Base-by-base conservation (phyloP, 2,113 vertebrate species). In the Pelmatolapia mariae region DNA sequence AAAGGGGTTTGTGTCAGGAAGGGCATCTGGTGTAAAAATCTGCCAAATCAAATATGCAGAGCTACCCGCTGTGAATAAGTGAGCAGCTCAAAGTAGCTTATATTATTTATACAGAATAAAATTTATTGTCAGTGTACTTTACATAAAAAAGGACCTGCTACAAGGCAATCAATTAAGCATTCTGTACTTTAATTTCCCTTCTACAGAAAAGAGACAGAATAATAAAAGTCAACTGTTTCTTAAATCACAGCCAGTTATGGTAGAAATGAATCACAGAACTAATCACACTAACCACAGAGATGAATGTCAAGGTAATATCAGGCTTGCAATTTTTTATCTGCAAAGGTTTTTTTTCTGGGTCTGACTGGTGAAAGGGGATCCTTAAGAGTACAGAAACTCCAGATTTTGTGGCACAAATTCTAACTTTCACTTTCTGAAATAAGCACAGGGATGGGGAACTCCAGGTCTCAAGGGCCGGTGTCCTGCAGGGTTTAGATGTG, bases 391-490 rank as follows among this genome's bases (percentile, higher is more conserved):
- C 9, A 76, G 38, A 4, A 76, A 29, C 9, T 19, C 24, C 15
- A 76, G n/a, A 71, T 16, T 71, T 26, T 26, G 38, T 71, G 36
- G 66, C 8, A 71, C 7, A 71, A 43, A 71, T 0, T 15, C 13
- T 24, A 71, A 16, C 12, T 71, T 40, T 45, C 38, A 26, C 68
- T 76, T 76, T 73, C 68, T 26, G 40, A 45, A 29, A 47, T 45
- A 5, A 73, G 9, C 38, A 73, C 40, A 45, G 22, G 22, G 13
- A 10, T 0, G 19, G 33, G 2, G 1, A 66, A 66, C 61, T 66
- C 3, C 33, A 8, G 33, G 10, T 12, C 10, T 66, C 61, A 0
- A 66, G 7, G 10, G 61, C 33, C 1, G 0, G 4, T 2, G 33
- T 66, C 33, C 3, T 66, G 61, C 61, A 66, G 10, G 31, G 1